A percentile compares a stretch with the other conserved stretches of the same genome.
Conservation (phyloP, 2,113 vertebrate species). For the Pseudolaguvia tuberculata region DNA sequence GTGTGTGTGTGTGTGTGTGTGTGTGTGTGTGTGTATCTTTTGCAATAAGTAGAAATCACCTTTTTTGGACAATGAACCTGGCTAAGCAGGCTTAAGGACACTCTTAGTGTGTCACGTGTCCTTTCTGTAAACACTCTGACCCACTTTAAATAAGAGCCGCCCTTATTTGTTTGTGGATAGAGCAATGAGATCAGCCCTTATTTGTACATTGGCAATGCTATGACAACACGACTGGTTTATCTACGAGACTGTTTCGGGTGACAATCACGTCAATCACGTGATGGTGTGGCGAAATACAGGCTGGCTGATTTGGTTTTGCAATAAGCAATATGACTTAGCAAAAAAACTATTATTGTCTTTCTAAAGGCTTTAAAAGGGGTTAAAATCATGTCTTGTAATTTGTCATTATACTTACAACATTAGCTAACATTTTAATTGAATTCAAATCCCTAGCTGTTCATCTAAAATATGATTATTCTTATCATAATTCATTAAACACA, state of each 20-base stretch:
- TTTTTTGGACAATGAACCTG: neutral
- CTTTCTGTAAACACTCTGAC: constrained; percentile 20
- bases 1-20: neutral
- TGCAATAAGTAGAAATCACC: neutral
- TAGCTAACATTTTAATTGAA: no score
- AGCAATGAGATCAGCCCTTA: constrained; percentile 30
- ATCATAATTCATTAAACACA: no score
- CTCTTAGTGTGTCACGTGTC: constrained; percentile 7
- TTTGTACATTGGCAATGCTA: constrained; percentile 14
- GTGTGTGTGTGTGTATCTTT: neutral
- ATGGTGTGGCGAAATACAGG: neutral
- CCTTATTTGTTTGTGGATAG: constrained; percentile 29
- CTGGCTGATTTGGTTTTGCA: neutral
- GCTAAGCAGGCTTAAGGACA: neutral
- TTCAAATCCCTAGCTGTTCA: no score
- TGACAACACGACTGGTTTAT: constrained; percentile 24
- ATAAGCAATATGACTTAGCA: neutral
- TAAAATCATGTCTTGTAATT: no score
- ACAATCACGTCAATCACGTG: constrained; percentile 5
- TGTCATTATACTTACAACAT: no score
- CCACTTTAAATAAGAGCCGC: constrained; percentile 25
- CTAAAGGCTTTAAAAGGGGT: no score
- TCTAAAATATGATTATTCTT: no score
- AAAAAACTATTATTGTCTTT: neutral
- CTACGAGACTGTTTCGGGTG: constrained; percentile 17